Evolutionary conservation across 2,113 vertebrate genomes (phyloP), one percentile per base, ranked within the genome.

Genomic region (Rhea americana): DNA sequence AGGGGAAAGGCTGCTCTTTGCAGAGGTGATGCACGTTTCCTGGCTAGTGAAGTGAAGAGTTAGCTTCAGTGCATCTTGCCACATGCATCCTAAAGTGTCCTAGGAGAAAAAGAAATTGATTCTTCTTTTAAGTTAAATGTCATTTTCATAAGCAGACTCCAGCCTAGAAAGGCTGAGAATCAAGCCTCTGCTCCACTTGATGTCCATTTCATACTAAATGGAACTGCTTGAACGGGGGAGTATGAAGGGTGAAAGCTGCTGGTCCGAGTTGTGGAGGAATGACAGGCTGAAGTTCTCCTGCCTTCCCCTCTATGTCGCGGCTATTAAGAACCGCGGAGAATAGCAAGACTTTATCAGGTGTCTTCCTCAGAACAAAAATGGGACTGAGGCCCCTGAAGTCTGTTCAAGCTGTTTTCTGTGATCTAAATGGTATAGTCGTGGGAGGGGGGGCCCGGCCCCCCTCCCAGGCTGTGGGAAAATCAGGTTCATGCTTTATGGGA

Each of bases 241-340:
- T 55, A 37, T 73, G 41, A 80, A 66, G 17, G 14, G 62, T 66
- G 41, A 92, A 51, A 70, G 14, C 32, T 68, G 26, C 39, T 47
- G 45, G 24, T 75, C 48, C 85, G 65, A 30, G 4, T 87, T 79
- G 11, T n/a, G 15, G 47, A 15, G 45, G 17, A 43, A 13, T 51
- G 50, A 30, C 14, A 41, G 19, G 50, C 41, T 50, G 63, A 55
- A 90, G 71, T 86, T 90, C 17, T 50, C 50, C 7, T 21, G 59
- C 1, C 0, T 63, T 15, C 86, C 19, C 13, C 1, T 4, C 70
- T 45, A 7, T 25, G 13, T 16, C 47, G 45, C 62, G 68, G 11
- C 45, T 62, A 2, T 53, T 65, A 50, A 65, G 35, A 85, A 56
- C 41, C 24, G 45, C 45, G 50, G 7, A 16, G 48, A 56, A 20